A percentile compares a stretch with the other conserved stretches of the same genome.
Conservation (phyloP, 2,113 vertebrate genomes). For the Sterrhoptilus dennistouni region DNA sequence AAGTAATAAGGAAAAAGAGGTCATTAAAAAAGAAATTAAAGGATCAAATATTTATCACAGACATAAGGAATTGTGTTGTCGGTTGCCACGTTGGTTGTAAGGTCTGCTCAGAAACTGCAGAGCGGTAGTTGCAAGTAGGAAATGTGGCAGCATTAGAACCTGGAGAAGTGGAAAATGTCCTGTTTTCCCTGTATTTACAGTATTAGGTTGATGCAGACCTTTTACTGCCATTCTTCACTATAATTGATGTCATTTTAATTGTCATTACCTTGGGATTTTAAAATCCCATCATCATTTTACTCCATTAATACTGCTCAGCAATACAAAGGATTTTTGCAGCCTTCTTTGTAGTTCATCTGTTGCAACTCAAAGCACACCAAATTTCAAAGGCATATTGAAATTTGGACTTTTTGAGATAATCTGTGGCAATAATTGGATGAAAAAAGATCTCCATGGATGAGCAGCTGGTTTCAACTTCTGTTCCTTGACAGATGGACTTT, state of each 20-base stretch:
- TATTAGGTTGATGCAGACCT: neutral
- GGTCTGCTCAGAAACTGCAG: neutral
- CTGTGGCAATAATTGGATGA: neutral
- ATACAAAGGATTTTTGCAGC: neutral
- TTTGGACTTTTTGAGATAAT: neutral
- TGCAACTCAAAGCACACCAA: neutral
- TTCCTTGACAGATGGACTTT: neutral
- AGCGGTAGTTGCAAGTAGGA: neutral
- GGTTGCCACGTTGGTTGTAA: neutral
- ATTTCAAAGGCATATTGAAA: neutral
- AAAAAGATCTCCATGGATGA: neutral
- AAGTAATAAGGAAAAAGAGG: neutral
- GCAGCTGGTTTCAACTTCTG: neutral
- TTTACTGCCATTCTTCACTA: neutral
- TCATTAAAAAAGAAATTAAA: neutral
- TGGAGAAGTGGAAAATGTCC: neutral
- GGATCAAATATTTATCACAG: neutral
- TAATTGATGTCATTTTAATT: neutral
- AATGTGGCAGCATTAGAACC: neutral
- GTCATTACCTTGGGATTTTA: neutral
- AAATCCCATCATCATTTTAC: neutral
- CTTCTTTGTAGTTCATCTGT: neutral
- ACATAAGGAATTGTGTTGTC: neutral
- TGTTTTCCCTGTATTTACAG: neutral
- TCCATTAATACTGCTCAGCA: neutral